Evolutionary conservation across 1,140 invertebrate genomes (phyloP), one percentile per base, ranked within the genome.

Genomic region (Diplogasteroides magnus): DNA sequence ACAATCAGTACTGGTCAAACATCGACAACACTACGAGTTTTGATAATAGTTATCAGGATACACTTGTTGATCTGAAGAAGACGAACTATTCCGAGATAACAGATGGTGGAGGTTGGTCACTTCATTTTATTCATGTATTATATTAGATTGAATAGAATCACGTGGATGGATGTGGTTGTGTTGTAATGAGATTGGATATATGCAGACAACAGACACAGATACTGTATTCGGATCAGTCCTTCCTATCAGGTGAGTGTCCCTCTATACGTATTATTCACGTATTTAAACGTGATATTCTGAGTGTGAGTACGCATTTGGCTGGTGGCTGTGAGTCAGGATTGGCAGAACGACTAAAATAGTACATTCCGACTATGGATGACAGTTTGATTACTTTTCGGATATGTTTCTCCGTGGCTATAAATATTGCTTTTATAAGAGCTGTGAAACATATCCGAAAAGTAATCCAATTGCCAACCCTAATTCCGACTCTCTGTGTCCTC

Each of bases 81-180:
- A n/a, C n/a, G n/a, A n/a, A n/a, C n/a, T n/a, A n/a, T n/a, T n/a
- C n/a, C n/a, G n/a, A n/a, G n/a, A n/a, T n/a, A n/a, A n/a, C n/a
- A n/a, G n/a, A n/a, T n/a, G n/a, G n/a, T n/a, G n/a, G n/a, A n/a
- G n/a, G n/a, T n/a, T n/a, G n/a, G n/a, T n/a, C n/a, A n/a, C n/a
- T n/a, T n/a, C 37, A 19, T 48, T 48, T 48, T 48, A 48, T 11
- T 11, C 6, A 48, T 11, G 6, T 48, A 48, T 48, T 48, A 11
- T 48, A 48, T 48, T 19, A 48, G 37, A 48, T 11, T 48, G 6
- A 11, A 48, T 48, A 11, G 6, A 11, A 6, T 48, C 37, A 48
- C 37, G 19, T n/a, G 73, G 69, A 19, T 75, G 74, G 74, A 71
- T 71, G 72, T 75, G 74, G 74, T 48, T 74, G 28, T 74, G 67